Conservation (phyloP, 1,140 invertebrate species). For the Acromyrmex charruanus region DNA sequence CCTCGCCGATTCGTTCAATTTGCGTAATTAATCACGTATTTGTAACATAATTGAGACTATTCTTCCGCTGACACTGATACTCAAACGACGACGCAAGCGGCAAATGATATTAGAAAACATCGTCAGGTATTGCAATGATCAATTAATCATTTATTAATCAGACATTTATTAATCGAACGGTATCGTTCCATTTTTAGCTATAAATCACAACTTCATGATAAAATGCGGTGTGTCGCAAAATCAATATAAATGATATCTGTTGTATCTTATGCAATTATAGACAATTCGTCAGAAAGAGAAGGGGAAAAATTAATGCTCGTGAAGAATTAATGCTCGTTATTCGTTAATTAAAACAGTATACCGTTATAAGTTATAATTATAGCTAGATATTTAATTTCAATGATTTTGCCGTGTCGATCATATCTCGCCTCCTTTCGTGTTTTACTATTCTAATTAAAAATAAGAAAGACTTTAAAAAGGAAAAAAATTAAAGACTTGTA, state of each 20-base stretch:
- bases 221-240: background rate
- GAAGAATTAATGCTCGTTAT: constrained; percentile 10
- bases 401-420: constrained; percentile 8
- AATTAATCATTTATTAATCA: background rate
- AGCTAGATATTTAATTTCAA: constrained; percentile 11
- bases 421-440: constrained; percentile 13
- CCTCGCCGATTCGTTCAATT: constrained; percentile 36
- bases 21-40: constrained; percentile 52
- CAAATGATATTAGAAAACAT: constrained; percentile 11
- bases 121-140: constrained; percentile 11
- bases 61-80: constrained; percentile 24
- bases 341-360: constrained; percentile 32
- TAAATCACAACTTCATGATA: background rate
- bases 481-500: constrained; percentile 14
- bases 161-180: background rate
- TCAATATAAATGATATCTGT: constrained; percentile 1
- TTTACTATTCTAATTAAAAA: constrained; percentile 30
- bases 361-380: background rate
- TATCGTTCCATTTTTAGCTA: background rate
- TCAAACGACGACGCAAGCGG: constrained; percentile 28
- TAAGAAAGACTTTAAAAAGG: background rate
- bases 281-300: background rate
- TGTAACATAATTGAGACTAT: constrained; percentile 43
- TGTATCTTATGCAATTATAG: background rate
- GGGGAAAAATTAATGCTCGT: background rate